A percentile compares a stretch with the other conserved stretches of the same genome.
Evolutionary conservation across 2,113 vertebrate genomes (phyloP).

Genomic region (Athene cunicularia): DNA sequence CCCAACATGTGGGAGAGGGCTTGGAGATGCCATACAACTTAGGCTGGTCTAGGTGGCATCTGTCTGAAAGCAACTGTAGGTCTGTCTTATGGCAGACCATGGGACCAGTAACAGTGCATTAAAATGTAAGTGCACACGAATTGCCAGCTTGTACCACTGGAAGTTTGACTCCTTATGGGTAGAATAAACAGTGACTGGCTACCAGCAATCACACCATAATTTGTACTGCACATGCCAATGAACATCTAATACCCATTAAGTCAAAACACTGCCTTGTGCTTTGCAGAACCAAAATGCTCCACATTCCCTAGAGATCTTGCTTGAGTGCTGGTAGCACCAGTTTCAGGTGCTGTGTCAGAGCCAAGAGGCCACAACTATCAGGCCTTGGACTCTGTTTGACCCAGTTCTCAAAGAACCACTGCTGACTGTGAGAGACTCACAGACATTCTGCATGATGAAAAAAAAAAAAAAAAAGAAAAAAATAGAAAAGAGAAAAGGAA

Average conservation of each 20-base stretch:
- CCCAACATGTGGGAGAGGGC: background rate
- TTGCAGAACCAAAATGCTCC: background rate
- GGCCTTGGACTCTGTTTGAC: background rate
- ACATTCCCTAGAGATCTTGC: background rate
- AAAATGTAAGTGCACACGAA: background rate
- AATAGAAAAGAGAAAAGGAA: no score
- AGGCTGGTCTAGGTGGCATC: background rate
- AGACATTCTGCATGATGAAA: background rate
- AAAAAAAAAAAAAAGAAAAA: background rate
- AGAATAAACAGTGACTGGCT: background rate
- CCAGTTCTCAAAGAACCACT: background rate
- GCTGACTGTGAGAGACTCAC: background rate
- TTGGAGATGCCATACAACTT: background rate
- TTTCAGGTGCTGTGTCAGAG: background rate
- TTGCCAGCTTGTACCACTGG: background rate
- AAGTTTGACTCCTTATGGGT: background rate
- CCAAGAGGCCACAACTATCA: background rate
- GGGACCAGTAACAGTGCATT: fast-evolving
- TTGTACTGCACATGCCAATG: background rate
- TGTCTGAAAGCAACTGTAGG: background rate
- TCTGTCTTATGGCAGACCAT: fast-evolving
- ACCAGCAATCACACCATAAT: background rate
- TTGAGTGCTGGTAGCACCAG: background rate
- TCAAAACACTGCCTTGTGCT: background rate
- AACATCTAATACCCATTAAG: background rate